Evolutionary conservation across 2,113 vertebrate species (phyloP), one percentile per base, ranked within the genome.

Genomic region (Taxidea taxus): DNA sequence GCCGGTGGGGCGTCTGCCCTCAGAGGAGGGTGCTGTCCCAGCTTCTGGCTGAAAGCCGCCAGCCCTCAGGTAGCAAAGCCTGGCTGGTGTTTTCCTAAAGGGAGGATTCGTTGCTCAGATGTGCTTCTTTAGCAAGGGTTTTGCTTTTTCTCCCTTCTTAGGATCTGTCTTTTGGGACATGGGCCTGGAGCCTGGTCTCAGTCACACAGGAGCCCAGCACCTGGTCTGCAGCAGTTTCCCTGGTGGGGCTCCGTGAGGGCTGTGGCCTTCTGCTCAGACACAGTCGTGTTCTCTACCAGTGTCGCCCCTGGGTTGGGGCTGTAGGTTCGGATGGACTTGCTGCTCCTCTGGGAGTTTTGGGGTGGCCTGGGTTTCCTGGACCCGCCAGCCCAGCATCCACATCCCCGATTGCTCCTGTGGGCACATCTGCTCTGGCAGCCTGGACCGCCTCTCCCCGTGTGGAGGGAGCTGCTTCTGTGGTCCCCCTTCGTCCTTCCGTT

Each of bases 221-320:
- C 66, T 44, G 3, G 8, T 27, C 14, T 18, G 0, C 16, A 0
- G 47, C 8, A 0, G 1, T 7, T 27, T 62, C 44, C 42, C 47
- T 0, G 29, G 39, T 3, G 5, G 62, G 58, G 4, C 1, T 72
- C 54, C 39, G 34, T 1, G 42, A 12, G 34, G 42, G 34, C 42
- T 2, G 4, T 20, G 5, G 0, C 1, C 13, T 60, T 4, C 4
- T 2, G 9, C 4, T 6, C 34, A 39, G 13, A 6, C 8, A 21
- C 7, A 20, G 15, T 29, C 60, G 60, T 29, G 51, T 11, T 51
- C 75, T 60, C 66, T 0, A 10, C 9, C 4, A 12, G n/a, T 0
- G 0, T 0, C 0, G 66, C 0, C 0, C n/a, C 49, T 15, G 47
- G 37, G 15, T 37, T 49, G 0, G 6, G 31, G 70, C 1, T 8